Evolutionary conservation across 2,113 vertebrate genomes (phyloP).

Genomic region (Solea solea): DNA sequence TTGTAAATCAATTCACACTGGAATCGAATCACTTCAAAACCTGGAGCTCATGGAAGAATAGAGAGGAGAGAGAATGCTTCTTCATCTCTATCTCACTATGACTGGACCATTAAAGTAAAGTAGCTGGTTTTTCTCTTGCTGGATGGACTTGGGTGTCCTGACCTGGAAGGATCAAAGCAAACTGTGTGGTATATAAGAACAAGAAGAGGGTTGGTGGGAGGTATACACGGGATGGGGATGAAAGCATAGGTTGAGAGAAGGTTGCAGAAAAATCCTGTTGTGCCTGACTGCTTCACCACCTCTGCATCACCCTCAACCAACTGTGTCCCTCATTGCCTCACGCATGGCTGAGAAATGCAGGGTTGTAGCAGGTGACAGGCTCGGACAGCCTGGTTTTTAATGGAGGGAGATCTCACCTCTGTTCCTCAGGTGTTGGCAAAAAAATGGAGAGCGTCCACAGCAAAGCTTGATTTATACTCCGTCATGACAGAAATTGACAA

Average conservation of each 20-base stretch:
- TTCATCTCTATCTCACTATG: slow-evolving; percentile 28
- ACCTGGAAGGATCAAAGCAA: background rate
- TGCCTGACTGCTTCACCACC: slow-evolving; percentile 21
- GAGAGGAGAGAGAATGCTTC: background rate
- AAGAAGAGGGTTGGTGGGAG: background rate
- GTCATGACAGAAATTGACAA: too few relatives aligned
- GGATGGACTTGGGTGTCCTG: slow-evolving; percentile 6
- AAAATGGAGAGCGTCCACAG: background rate
- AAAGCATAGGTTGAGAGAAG: slow-evolving; percentile 8
- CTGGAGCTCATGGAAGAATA: slow-evolving; percentile 12
- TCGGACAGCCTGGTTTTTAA: slow-evolving; percentile 42
- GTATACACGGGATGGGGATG: slow-evolving; percentile 19
- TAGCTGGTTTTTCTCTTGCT: slow-evolving; percentile 8
- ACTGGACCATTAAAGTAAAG: slow-evolving; percentile 25
- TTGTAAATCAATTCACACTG: slow-evolving; percentile 59
- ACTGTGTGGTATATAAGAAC: background rate
- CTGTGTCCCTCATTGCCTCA: slow-evolving; percentile 45
- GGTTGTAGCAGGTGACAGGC: slow-evolving; percentile 1
- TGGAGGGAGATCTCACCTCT: background rate
- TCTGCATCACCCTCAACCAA: slow-evolving; percentile 4
- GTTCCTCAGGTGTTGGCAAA: slow-evolving; percentile 24
- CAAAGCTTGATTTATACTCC: too few relatives aligned
- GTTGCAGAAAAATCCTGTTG: slow-evolving; percentile 30
- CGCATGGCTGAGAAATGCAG: slow-evolving; percentile 40
- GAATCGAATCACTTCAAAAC: slow-evolving; percentile 62